Base-by-base conservation (phyloP, 2,888 invertebrate species). In the Xanthia togata region DNA sequence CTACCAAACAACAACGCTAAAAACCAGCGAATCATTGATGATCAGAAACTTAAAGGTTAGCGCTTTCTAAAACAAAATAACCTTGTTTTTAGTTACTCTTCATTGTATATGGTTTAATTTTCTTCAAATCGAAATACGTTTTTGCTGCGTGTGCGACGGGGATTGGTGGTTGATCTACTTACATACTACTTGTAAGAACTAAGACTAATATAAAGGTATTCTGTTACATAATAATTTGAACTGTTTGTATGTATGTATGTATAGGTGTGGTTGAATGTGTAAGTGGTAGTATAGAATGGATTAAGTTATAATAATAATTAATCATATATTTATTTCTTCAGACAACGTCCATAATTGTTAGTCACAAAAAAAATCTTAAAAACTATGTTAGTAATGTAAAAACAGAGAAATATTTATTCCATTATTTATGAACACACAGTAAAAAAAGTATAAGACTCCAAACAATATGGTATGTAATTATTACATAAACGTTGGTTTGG, bases 11-110 rank as follows among this genome's bases (percentile, higher is more conserved):
- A 99, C 91, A 98, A 98, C 91, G 97, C 98, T 70, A 99, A 99
- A 94, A 98, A 99, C 92, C 99, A 99, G 93, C 97, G 99, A 73
- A 97, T 98, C 65, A 98, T 99, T 68, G 99, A 99, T 91, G 99
- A 99, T 93, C 99, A 98, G 90, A 98, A 98, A 93, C 96, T 99
- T 76, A 99, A 99, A 96, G 96, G 96, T 96, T 89, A 81, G 59
- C 57, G 9, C 35, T 53, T n/a, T 68, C 11, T 23, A 62, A 12
- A 23, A 67, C 55, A 60, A 41, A 4, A 35, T 3, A n/a, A 67
- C 12, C 35, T 14, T n/a, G 8, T 71, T 72, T 64, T 70, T 67
- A 41, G 26, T 70, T 63, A 12, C 44, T 6, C 26, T 70, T 64
- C 23, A 38, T 73, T 67, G 4, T 47, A 57, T 77, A 31, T 31